Evolutionary conservation across 2,888 invertebrate species (phyloP).

Genomic region (Lasioglossum lativentre): DNA sequence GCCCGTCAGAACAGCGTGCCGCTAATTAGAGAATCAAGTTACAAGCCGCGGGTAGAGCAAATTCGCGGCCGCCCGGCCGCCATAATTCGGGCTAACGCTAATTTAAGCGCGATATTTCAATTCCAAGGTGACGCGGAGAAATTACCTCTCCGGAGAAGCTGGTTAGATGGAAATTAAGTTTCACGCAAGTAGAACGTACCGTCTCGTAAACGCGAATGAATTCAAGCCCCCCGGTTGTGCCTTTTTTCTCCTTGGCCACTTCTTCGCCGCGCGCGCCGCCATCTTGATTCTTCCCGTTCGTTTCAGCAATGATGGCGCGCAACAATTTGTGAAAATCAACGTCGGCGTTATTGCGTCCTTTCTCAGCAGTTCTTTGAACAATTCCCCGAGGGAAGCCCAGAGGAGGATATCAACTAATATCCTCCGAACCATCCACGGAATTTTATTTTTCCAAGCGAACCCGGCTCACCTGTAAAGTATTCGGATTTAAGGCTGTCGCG

Average conservation of each 20-base stretch:
- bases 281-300: neutral
- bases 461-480: conserved; percentile 4
- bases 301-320: neutral
- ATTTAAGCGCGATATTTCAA: conserved; percentile 60
- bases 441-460: conserved; percentile 18
- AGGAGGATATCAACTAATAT: conserved; percentile 28
- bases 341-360: conserved; percentile 22
- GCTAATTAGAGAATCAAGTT: conserved; percentile 41
- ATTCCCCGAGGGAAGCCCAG: neutral
- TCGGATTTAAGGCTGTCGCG: conserved; percentile 23
- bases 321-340: conserved; percentile 41
- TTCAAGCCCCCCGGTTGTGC: conserved; percentile 15
- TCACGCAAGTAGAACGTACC: conserved; percentile 34
- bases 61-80: neutral
- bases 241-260: neutral
- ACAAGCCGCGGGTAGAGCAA: neutral
- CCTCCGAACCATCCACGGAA: conserved; percentile 1
- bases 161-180: conserved; percentile 63
- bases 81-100: conserved; percentile 52
- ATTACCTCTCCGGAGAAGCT: conserved; percentile 46
- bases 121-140: conserved; percentile 46
- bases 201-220: conserved; percentile 47
- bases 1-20: neutral
- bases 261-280: neutral
- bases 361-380: conserved; percentile 9